Percentiles rank a stretch among this genome's conserved stretches.
phyloP scores from a whole-genome alignment of 2,797 vertebrate species.

The Numenius phaeopus region DNA sequence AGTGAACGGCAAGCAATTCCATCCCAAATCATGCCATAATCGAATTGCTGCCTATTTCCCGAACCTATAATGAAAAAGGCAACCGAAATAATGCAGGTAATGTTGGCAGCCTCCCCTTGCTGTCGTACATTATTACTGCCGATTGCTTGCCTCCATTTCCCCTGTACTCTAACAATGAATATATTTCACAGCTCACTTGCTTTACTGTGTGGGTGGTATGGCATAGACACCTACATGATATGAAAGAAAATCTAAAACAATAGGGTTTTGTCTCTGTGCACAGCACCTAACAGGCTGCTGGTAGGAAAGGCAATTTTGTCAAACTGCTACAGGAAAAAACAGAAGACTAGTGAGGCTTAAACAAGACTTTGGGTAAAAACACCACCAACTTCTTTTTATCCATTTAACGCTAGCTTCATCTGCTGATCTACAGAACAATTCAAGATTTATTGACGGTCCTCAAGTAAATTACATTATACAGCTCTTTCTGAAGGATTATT shows the following conservation, averaged over 20 bases:
- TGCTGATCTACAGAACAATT: slow-evolving; percentile 9
- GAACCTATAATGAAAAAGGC: slow-evolving; percentile 90
- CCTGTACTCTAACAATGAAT: slow-evolving; percentile 90
- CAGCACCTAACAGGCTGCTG: slow-evolving; percentile 74
- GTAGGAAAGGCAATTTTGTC: slow-evolving; percentile 76
- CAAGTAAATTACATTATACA: neutral
- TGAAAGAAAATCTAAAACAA: slow-evolving; percentile 89
- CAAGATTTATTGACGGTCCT: neutral
- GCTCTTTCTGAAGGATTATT: neutral
- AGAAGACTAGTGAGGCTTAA: slow-evolving; percentile 38
- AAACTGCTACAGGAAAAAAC: slow-evolving; percentile 58
- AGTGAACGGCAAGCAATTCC: slow-evolving; percentile 86
- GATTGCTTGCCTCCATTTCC: slow-evolving; percentile 89
- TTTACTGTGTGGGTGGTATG: slow-evolving; percentile 88
- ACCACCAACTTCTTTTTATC: slow-evolving; percentile 62
- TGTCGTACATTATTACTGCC: slow-evolving; percentile 91
- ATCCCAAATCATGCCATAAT: slow-evolving; percentile 89
- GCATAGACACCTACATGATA: slow-evolving; percentile 87
- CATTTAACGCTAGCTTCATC: slow-evolving; percentile 48
- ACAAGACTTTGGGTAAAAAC: slow-evolving; percentile 38
- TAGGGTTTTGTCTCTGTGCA: slow-evolving; percentile 78
- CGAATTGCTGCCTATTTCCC: slow-evolving; percentile 90
- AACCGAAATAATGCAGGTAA: slow-evolving; percentile 90
- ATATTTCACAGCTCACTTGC: slow-evolving; percentile 93
- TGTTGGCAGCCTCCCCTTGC: slow-evolving; percentile 86